Base-by-base conservation (phyloP, 2,797 vertebrate genomes). In the Enteromius thamalakanensis region DNA sequence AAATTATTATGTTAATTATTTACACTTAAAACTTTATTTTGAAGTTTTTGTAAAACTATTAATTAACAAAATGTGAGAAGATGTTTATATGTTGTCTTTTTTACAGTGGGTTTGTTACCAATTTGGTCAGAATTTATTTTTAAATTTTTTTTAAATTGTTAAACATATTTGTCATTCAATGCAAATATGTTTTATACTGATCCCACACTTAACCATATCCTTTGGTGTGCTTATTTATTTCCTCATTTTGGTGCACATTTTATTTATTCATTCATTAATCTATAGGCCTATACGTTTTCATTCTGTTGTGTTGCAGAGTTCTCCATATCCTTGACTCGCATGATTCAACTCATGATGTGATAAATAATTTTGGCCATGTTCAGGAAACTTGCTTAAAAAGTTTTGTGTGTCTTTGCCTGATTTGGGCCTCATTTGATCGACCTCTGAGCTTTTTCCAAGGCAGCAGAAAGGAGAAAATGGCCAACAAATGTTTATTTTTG, bases 401-500 rank as follows among this genome's bases (percentile, higher is more conserved):
- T 49, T 42, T 42, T 21, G 10, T 75, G 29, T 69, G 62, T 69
- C 26, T 37, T 51, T 37, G 60, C 70, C 58, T 51, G 69, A 62
- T 67, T 55, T 51, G 32, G 69, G 76, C 80, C 81, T 72, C 47
- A 55, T 78, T 71, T 55, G 6, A 40, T 42, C 83, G 64, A 40
- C 6, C 79, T 75, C n/a, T 81, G 67, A 83, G 62, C 23, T 69
- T 71, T 81, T 75, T 84, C 40, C 17, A 10, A 81, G 68, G 68
- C 78, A 10, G 7, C 32, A 32, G 58, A 78, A 23, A 72, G 72
- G 19, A 86, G 77, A 81, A 82, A 87, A 84, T 78, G 19, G 65
- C 55, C 53, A 84, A 89, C 79, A 86, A 86, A 84, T 89, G 85
- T 86, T 85, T 87, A 87, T 85, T 88, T 88, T 87, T 77, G 76